These are phyloP conservation scores for Sinohyriopsis cumingii DNA, from an alignment of 2,888 invertebrate genomes.

Conservation along the genomic window DNA sequence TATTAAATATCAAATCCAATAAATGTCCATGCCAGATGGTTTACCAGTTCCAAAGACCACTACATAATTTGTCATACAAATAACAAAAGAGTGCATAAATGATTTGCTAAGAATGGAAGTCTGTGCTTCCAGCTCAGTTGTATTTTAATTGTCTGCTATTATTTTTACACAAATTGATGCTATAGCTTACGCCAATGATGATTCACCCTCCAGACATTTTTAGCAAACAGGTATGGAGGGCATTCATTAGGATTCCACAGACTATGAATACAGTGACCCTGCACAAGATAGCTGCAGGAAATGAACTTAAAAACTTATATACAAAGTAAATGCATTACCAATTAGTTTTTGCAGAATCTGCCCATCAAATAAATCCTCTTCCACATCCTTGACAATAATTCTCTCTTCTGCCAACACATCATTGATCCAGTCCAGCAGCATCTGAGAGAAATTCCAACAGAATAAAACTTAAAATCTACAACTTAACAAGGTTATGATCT, in stretches of 20 bases:
- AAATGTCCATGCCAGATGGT: too few relatives aligned
- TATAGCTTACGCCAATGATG: too few relatives aligned
- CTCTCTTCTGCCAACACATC: slow-evolving; percentile 96
- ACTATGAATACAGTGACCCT: not conserved
- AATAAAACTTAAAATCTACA: not conserved
- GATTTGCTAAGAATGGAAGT: too few relatives aligned
- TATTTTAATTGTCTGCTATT: too few relatives aligned
- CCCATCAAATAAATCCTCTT: slow-evolving; percentile 98
- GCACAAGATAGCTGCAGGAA: not conserved
- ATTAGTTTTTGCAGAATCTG: slow-evolving; percentile 85
- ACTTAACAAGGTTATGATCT: too few relatives aligned
- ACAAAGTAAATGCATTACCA: slow-evolving; percentile 55
- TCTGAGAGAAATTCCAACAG: slow-evolving; percentile 35
- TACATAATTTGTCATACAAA: too few relatives aligned
- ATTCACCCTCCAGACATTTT: not conserved
- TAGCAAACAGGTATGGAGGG: not conserved
- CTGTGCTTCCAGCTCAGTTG: too few relatives aligned
- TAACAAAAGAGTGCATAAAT: too few relatives aligned
- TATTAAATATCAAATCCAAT: too few relatives aligned
- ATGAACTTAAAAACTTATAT: not conserved
- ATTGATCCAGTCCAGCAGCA: slow-evolving; percentile 96
- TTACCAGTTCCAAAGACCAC: too few relatives aligned
- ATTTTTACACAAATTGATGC: too few relatives aligned
- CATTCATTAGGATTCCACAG: not conserved
- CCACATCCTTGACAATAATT: slow-evolving; percentile 96